phyloP scores from a whole-genome alignment of 1,140 invertebrate species.

The Homarus americanus region DNA sequence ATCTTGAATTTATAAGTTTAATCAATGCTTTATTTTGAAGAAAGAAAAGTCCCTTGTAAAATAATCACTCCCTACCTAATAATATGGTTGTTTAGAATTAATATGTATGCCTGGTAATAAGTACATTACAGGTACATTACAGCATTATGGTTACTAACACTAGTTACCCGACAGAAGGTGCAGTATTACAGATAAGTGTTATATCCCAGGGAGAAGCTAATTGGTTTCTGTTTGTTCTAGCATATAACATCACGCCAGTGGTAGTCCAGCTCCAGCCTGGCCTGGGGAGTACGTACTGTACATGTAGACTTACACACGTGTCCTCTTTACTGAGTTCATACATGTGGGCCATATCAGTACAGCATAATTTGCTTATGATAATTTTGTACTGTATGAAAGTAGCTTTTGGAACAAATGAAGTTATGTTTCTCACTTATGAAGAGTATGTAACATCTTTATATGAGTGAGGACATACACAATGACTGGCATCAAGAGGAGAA shows the following conservation, averaged over 20 bases:
- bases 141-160: too few species aligned
- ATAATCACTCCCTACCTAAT: too few species aligned
- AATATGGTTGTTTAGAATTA: too few species aligned
- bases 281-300: conserved; percentile 67
- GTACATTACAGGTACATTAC: too few species aligned
- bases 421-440: neutral
- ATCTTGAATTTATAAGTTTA: too few species aligned
- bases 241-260: conserved; percentile 30
- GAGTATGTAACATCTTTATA: neutral
- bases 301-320: neutral
- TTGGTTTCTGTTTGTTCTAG: conserved; percentile 56
- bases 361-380: conserved; percentile 8
- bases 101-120: too few species aligned
- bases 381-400: neutral
- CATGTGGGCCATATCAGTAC: neutral
- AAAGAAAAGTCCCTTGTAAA: too few species aligned
- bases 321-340: neutral
- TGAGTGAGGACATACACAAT: too few species aligned
- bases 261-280: conserved; percentile 61
- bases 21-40: too few species aligned
- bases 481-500: too few species aligned
- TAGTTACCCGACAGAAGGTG: too few species aligned
- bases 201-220: neutral
- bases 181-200: neutral
- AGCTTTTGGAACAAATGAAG: neutral